Conservation (phyloP, 2,113 vertebrate genomes). For the Promerops cafer region DNA sequence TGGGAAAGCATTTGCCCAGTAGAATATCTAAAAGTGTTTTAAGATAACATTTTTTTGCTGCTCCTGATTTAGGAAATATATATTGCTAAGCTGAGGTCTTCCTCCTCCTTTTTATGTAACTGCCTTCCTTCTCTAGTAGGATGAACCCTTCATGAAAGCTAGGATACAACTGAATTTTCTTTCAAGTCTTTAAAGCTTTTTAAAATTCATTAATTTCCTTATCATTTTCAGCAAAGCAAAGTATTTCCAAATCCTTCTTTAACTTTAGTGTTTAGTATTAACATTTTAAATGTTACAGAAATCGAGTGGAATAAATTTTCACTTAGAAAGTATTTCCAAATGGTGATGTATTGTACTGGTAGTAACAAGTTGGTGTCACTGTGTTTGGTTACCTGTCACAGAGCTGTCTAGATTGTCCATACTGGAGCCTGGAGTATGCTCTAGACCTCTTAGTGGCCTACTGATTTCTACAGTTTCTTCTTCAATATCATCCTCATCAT, state of each 20-base stretch:
- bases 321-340: slow-evolving; percentile 29
- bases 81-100: slow-evolving; percentile 40
- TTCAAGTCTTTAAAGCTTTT: slow-evolving; percentile 76
- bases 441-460: slow-evolving; percentile 85
- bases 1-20: slow-evolving; percentile 32
- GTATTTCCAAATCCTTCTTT: slow-evolving; percentile 75
- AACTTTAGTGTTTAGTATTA: slow-evolving; percentile 75
- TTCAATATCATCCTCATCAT: slow-evolving; percentile 89
- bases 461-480: slow-evolving; percentile 89
- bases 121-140: slow-evolving; percentile 48
- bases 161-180: slow-evolving; percentile 73
- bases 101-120: slow-evolving; percentile 20
- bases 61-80: slow-evolving; percentile 56
- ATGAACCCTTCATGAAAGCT: slow-evolving; percentile 70
- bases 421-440: slow-evolving; percentile 94
- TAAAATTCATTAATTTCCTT: slow-evolving; percentile 94
- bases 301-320: slow-evolving; percentile 63
- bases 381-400: slow-evolving; percentile 82
- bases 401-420: slow-evolving; percentile 99
- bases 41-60: slow-evolving; percentile 46
- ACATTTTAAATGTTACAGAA: slow-evolving; percentile 68
- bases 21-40: slow-evolving; percentile 39
- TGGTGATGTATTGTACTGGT: slow-evolving; percentile 21
- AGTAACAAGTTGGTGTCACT: slow-evolving; percentile 24
- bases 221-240: slow-evolving; percentile 81